phyloP scores from a whole-genome alignment of 1,140 invertebrate genomes.

The Diplogasteroides magnus region DNA sequence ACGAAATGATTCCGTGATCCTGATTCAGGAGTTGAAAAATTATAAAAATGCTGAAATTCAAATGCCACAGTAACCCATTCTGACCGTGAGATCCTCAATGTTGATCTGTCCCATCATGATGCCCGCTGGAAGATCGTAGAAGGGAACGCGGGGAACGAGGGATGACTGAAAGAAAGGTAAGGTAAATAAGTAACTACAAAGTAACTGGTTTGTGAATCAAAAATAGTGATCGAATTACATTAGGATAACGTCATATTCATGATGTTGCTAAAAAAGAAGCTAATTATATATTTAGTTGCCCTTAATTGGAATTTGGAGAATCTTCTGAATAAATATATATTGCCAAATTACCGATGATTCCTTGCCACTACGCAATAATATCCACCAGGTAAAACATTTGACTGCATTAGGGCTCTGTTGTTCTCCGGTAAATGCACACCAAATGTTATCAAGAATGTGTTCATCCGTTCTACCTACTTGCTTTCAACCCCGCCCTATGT shows the following conservation, averaged over 20 bases:
- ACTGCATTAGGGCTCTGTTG: too few species aligned
- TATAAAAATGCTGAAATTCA: too few species aligned
- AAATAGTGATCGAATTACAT: background rate
- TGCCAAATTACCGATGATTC: too few species aligned
- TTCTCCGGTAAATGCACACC: too few species aligned
- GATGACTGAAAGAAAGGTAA: conserved; percentile 13
- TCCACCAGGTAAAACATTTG: too few species aligned
- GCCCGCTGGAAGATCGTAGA: conserved; percentile 18
- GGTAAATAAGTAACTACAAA: conserved; percentile 15
- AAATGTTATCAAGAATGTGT: too few species aligned
- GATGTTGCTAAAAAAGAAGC: conserved; percentile 9
- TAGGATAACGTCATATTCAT: background rate
- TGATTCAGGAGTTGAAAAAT: background rate
- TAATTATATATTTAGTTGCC: background rate
- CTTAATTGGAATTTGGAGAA: too few species aligned
- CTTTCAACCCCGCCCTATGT: too few species aligned
- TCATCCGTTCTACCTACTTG: too few species aligned
- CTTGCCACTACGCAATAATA: too few species aligned
- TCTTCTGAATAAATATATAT: too few species aligned
- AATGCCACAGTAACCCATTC: background rate
- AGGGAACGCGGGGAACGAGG: conserved; percentile 15
- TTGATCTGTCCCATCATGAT: conserved; percentile 17
- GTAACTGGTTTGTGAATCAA: background rate
- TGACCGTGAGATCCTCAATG: conserved; percentile 17
- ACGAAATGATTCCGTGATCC: too few species aligned